Percentiles rank a stretch among this genome's conserved stretches.
phyloP scores from a whole-genome alignment of 2,888 invertebrate species.

The Ectemnius cavifrons region DNA sequence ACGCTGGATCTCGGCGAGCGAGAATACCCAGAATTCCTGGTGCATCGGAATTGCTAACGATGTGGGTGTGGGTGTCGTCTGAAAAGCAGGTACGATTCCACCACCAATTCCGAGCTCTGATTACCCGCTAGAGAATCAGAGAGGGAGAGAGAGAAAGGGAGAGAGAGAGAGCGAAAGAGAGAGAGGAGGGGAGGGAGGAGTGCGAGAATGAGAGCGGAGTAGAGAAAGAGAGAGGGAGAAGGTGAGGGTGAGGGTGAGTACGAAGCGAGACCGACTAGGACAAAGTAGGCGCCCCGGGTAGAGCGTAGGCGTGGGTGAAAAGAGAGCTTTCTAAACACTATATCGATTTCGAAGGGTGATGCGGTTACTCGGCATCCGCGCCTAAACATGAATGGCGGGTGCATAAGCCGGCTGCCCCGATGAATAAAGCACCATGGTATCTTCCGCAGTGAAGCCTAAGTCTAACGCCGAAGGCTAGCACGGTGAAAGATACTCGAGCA shows the following conservation, averaged over 20 bases:
- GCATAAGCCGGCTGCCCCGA: constrained; percentile 17
- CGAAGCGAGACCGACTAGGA: constrained; percentile 11
- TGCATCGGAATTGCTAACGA: constrained; percentile 13
- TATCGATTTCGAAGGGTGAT: constrained; percentile 68
- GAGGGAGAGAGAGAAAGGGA: too few relatives aligned
- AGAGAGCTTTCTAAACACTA: constrained; percentile 68
- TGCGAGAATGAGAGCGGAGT: too few relatives aligned
- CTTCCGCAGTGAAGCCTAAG: neutral
- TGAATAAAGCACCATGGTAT: neutral
- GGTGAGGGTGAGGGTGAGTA: too few relatives aligned
- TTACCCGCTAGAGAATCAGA: constrained; percentile 25
- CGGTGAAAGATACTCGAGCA: neutral
- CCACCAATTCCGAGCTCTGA: constrained; percentile 30
- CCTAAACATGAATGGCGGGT: constrained; percentile 50
- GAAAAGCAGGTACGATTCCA: constrained; percentile 35
- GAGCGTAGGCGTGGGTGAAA: constrained; percentile 64
- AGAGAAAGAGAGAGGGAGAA: too few relatives aligned
- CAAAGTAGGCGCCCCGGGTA: constrained; percentile 33
- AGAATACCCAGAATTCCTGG: neutral
- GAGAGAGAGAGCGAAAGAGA: too few relatives aligned
- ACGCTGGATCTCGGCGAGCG: neutral
- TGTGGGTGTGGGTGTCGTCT: constrained; percentile 20
- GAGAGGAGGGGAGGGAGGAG: too few relatives aligned
- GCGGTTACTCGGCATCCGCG: constrained; percentile 48
- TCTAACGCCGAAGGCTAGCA: too few relatives aligned